phyloP scores from a whole-genome alignment of 1,140 invertebrate species.

The Neomicropteryx cornuta region DNA sequence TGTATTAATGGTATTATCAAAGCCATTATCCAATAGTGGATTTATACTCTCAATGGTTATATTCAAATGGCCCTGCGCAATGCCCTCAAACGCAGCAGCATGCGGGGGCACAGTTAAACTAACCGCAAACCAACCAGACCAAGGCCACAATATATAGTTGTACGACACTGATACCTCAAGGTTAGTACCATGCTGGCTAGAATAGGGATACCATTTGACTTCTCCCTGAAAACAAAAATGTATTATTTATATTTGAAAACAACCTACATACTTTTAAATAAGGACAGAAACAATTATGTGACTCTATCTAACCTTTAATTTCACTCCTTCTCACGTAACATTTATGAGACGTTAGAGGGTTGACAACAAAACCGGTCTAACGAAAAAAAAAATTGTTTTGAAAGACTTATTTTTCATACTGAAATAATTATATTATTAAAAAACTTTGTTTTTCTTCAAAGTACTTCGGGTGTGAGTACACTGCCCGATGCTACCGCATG shows the following conservation, averaged over 20 bases:
- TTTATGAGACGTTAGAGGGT: no score
- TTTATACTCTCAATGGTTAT: constrained; percentile 67
- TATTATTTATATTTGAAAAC: no score
- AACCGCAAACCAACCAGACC: constrained; percentile 91
- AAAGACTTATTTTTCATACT: no score
- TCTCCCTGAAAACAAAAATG: constrained; percentile 25
- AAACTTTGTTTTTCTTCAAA: no score
- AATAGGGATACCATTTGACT: constrained; percentile 83
- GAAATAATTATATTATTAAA: no score
- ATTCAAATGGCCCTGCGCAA: constrained; percentile 67
- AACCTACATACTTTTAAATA: constrained; percentile 3
- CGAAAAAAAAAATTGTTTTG: no score
- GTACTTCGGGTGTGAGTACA: no score
- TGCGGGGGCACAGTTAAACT: constrained; percentile 52
- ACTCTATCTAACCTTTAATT: background rate
- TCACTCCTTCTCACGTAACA: no score
- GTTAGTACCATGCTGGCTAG: constrained; percentile 59
- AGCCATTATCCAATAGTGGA: constrained; percentile 53
- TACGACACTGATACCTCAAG: constrained; percentile 64
- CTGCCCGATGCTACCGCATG: no score
- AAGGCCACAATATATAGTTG: constrained; percentile 87
- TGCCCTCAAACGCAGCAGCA: constrained; percentile 61
- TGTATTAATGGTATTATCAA: constrained; percentile 49
- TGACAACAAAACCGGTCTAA: no score
- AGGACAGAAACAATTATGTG: background rate